Evolutionary conservation across 2,888 invertebrate genomes (phyloP).

Genomic region (Amorpha juglandis): DNA sequence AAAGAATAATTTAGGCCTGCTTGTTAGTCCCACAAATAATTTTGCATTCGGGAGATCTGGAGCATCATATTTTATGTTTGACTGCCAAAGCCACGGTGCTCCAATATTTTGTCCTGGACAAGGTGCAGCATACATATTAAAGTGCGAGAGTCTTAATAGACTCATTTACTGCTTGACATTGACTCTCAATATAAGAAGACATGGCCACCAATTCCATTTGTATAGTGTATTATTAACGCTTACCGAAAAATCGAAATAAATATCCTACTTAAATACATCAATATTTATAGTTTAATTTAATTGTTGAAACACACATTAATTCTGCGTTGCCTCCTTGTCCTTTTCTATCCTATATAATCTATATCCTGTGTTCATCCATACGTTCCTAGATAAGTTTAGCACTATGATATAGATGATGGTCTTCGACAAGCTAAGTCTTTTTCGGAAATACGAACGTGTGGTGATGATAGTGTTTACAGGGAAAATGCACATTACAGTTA

Average conservation of each 20-base stretch:
- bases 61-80: slow-evolving; percentile 87
- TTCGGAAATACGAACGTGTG: too few species aligned
- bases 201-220: slow-evolving; percentile 82
- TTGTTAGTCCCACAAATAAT: slow-evolving; percentile 81
- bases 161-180: slow-evolving; percentile 86
- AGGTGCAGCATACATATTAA: slow-evolving; percentile 85
- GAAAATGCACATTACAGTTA: too few species aligned
- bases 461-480: too few species aligned
- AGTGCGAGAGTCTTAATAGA: slow-evolving; percentile 84
- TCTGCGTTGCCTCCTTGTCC: too few species aligned
- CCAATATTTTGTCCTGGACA: slow-evolving; percentile 85
- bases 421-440: too few species aligned
- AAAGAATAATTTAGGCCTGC: slow-evolving; percentile 78
- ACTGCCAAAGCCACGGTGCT: slow-evolving; percentile 85
- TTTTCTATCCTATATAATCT: too few species aligned
- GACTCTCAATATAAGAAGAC: slow-evolving; percentile 83
- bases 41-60: slow-evolving; percentile 79
- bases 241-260: slow-evolving; percentile 64
- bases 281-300: neutral
- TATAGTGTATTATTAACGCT: slow-evolving; percentile 59
- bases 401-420: too few species aligned
- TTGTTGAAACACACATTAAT: too few species aligned
- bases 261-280: slow-evolving; percentile 8
- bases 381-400: too few species aligned
- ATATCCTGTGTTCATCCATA: too few species aligned